Base-by-base conservation (phyloP, 2,113 vertebrate species). In the Crypturellus undulatus region DNA sequence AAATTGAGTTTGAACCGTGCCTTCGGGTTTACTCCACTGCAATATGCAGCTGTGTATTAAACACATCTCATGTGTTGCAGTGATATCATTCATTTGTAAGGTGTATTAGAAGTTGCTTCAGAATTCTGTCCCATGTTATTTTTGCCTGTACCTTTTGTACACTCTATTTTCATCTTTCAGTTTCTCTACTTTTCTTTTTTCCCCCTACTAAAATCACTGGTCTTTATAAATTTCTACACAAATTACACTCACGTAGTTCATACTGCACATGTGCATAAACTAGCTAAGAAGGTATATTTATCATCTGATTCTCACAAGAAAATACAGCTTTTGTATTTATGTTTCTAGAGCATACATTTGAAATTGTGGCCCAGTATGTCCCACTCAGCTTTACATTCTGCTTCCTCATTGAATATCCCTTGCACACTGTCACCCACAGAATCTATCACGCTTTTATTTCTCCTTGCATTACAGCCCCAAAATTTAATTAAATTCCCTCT, bases 401-500 rank as follows among this genome's bases (percentile, higher is more conserved):
- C 40, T 72, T 63, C 24, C 22, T 78, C 60, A 88, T 64, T 34
- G 30, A 86, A 16, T 26, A 75, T 13, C 58, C 43, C 38, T 72
- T 62, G 58, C n/a, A n/a, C 9, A 3, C 9, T 72, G 69, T 34
- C 77, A 87, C 3, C 30, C n/a, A 9, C 15, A 89, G 38, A 49
- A 79, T 60, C 71, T 80, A 84, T 28, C 28, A 75, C 16, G 6
- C 26, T 75, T 83, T 92, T 65, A 67, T n/a, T 90, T 78, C 51
- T 86, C 21, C n/a, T 72, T 92, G 60, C 26, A 40, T 90, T 88
- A 93, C 58, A 71, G 18, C 56, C 69, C 63, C 80, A 79, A 78
- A 49, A 68, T 81, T 88, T 90, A 84, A 84, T 78, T 84, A 80
- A 28, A 63, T 72, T 92, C 92, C 81, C 65, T 95, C 47, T 94